A percentile compares a stretch with the other conserved stretches of the same genome.
These are phyloP conservation scores for Cyanistes caeruleus DNA, from an alignment of 2,113 vertebrate genomes.

Conservation along the genomic window DNA sequence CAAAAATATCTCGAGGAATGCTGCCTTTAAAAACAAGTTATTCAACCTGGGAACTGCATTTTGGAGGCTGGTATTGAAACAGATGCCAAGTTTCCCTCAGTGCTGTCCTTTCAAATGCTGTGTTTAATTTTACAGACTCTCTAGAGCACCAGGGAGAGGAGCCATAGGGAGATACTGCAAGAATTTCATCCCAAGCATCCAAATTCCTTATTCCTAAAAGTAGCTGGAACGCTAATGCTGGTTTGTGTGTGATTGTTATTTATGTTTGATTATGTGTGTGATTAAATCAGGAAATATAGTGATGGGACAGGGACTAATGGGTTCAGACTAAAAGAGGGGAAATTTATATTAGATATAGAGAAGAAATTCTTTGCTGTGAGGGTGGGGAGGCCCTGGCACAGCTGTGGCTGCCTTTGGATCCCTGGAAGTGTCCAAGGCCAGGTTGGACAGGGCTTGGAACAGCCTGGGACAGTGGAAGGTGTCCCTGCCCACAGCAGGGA, in stretches of 20 bases:
- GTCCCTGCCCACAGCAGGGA: not conserved
- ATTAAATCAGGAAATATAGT: not conserved
- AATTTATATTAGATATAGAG: no score
- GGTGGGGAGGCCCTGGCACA: not conserved
- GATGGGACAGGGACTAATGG: not conserved
- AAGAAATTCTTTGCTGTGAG: not conserved
- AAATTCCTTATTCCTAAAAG: not conserved
- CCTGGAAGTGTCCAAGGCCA: not conserved
- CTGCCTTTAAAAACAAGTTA: slow-evolving; percentile 35
- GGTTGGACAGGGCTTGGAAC: accelerated
- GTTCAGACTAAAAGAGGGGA: not conserved
- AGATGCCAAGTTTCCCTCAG: slow-evolving; percentile 14
- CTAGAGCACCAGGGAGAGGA: not conserved
- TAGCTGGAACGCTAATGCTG: accelerated
- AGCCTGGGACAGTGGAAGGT: accelerated
- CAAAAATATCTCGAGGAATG: not conserved
- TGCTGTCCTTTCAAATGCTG: not conserved
- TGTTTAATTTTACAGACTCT: not conserved
- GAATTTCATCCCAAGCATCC: not conserved
- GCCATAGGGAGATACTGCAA: not conserved
- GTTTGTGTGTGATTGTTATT: not conserved
- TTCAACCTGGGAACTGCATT: not conserved
- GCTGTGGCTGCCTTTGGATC: not conserved
- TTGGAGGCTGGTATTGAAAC: slow-evolving; percentile 17
- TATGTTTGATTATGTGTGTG: not conserved